Evolutionary conservation across 2,888 invertebrate genomes (phyloP).

Genomic region (Sminthurides aquaticus): DNA sequence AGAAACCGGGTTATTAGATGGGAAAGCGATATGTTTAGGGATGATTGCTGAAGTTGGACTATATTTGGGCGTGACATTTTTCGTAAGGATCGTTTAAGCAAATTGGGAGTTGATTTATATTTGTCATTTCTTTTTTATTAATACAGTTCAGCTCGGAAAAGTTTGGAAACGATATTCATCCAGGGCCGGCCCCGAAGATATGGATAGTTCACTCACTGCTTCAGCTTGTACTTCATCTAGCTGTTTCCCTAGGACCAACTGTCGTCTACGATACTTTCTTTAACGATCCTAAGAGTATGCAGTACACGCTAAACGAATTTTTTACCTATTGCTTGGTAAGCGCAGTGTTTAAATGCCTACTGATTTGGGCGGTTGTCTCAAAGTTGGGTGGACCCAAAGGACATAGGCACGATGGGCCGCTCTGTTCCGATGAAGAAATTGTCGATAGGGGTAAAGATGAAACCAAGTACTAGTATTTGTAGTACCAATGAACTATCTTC

Average conservation of each 20-base stretch:
- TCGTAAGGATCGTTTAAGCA: too few species aligned
- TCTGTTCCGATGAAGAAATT: constrained; percentile 6
- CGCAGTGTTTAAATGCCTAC: constrained; percentile 24
- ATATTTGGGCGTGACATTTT: too few species aligned
- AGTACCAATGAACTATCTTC: too few species aligned
- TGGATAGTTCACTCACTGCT: constrained; percentile 16
- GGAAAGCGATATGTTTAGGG: too few species aligned
- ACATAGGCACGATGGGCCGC: constrained; percentile 4
- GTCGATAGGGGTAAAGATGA: background rate
- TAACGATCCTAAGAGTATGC: constrained; percentile 1
- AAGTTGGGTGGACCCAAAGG: background rate
- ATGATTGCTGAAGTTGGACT: too few species aligned
- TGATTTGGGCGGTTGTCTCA: constrained; percentile 19
- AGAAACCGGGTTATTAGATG: too few species aligned
- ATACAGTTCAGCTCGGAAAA: constrained; percentile 10
- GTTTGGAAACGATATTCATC: constrained; percentile 19
- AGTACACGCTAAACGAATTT: constrained; percentile 14
- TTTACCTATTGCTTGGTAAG: constrained; percentile 21
- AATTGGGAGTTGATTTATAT: too few species aligned
- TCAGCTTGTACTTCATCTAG: constrained; percentile 8
- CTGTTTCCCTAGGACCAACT: constrained; percentile 14
- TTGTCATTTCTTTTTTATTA: background rate
- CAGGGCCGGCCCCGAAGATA: constrained; percentile 16
- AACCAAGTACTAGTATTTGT: background rate
- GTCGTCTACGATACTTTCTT: background rate